These are phyloP conservation scores for Tridacna gigas DNA, from an alignment of 2,888 invertebrate species.

Conservation along the genomic window DNA sequence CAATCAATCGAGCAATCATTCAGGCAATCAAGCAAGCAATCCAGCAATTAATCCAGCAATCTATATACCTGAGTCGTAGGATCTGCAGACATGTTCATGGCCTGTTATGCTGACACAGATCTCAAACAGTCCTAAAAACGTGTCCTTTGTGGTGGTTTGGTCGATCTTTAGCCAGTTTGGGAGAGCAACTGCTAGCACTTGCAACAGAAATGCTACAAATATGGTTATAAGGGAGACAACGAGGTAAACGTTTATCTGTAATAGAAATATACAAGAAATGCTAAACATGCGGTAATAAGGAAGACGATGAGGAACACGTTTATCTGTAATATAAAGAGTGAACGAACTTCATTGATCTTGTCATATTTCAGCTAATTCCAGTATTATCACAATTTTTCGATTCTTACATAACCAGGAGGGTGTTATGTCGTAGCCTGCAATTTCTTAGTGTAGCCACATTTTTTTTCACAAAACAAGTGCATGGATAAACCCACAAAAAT, in stretches of 20 bases:
- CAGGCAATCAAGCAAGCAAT: too few relatives aligned
- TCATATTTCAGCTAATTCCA: too few relatives aligned
- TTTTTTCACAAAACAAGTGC: too few relatives aligned
- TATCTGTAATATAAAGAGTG: not conserved
- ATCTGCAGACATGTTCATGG: constrained; percentile 45
- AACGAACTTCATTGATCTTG: too few relatives aligned
- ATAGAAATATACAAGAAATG: constrained; percentile 33
- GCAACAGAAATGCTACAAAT: constrained; percentile 34
- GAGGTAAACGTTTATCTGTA: constrained; percentile 51
- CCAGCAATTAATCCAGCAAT: too few relatives aligned
- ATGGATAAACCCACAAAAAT: too few relatives aligned
- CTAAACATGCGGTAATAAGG: constrained; percentile 11
- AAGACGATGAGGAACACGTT: constrained; percentile 39
- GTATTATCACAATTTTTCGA: too few relatives aligned
- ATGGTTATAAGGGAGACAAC: constrained; percentile 27
- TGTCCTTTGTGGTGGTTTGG: constrained; percentile 3
- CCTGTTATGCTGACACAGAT: constrained; percentile 46
- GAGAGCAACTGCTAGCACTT: constrained; percentile 42
- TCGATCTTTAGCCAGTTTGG: constrained; percentile 45
- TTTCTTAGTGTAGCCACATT: too few relatives aligned
- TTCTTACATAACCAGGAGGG: too few relatives aligned
- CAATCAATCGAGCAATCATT: too few relatives aligned
- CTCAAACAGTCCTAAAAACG: constrained; percentile 46
- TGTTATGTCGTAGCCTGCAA: too few relatives aligned
- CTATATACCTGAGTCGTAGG: constrained; percentile 34